Evolutionary conservation across 2,113 vertebrate species (phyloP).

Genomic region (Neomonachus schauinslandi): DNA sequence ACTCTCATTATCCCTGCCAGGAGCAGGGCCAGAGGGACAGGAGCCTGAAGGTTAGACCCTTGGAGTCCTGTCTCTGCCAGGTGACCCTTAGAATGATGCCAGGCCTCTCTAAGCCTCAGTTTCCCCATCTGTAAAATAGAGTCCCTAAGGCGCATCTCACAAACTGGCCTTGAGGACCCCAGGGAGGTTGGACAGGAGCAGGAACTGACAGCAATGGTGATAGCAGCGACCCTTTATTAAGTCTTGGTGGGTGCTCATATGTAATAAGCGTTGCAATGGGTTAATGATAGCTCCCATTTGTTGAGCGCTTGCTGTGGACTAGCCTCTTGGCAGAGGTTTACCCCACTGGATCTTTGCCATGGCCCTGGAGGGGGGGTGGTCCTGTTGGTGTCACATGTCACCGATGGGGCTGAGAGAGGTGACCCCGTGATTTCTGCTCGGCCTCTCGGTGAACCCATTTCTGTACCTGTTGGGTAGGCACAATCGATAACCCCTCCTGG

Average conservation of each 20-base stretch:
- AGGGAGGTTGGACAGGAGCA: neutral
- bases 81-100: constrained; percentile 14
- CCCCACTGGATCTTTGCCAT: neutral
- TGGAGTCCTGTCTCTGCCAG: constrained; percentile 45
- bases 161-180: neutral
- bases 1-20: constrained; percentile 78
- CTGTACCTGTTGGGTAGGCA: neutral
- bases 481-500: accelerated
- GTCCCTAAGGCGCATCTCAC: neutral
- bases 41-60: neutral
- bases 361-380: neutral
- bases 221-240: neutral
- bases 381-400: neutral
- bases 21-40: constrained; percentile 54
- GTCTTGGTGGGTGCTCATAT: neutral
- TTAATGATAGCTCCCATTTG: neutral
- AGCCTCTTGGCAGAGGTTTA: neutral
- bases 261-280: neutral
- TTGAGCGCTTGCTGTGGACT: neutral
- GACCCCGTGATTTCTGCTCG: neutral
- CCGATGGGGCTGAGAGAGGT: neutral
- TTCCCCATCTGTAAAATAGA: constrained; percentile 55
- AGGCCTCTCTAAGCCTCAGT: constrained; percentile 62
- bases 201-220: neutral
- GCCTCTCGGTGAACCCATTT: neutral